Percentiles rank a stretch among this genome's conserved stretches.
Conservation (phyloP, 2,113 vertebrate genomes). For the Stictonetta naevosa region DNA sequence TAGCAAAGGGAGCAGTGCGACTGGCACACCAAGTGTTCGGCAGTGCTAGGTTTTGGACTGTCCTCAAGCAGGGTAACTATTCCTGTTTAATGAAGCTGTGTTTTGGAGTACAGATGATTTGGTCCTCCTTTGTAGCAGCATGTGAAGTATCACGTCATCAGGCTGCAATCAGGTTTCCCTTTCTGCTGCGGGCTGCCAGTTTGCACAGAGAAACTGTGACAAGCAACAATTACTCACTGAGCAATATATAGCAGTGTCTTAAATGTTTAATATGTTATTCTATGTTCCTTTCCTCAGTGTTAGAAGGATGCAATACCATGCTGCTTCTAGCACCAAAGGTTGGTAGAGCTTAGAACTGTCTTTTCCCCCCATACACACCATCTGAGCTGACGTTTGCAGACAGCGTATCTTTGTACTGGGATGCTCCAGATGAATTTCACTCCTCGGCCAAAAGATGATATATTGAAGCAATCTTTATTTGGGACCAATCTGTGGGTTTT, state of each 20-base stretch:
- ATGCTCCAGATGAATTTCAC: not conserved
- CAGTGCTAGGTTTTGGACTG: not conserved
- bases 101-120: not conserved
- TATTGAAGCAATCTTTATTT: constrained; percentile 36
- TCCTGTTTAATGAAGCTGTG: not conserved
- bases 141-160: not conserved
- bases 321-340: not conserved
- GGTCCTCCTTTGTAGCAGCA: not conserved
- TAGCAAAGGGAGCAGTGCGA: not conserved
- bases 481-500: constrained; percentile 36
- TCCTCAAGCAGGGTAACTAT: not conserved
- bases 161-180: not conserved
- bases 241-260: constrained; percentile 23
- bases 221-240: constrained; percentile 19
- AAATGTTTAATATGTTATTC: constrained; percentile 55
- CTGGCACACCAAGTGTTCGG: not conserved
- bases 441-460: not conserved
- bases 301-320: not conserved
- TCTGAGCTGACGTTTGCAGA: not conserved
- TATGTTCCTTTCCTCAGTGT: not conserved
- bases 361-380: not conserved
- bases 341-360: not conserved
- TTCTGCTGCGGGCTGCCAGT: not conserved
- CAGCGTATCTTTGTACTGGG: not conserved
- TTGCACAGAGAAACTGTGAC: not conserved